These are phyloP conservation scores for Delichon dasypus DNA, from an alignment of 2,797 vertebrate species.

Conservation along the genomic window DNA sequence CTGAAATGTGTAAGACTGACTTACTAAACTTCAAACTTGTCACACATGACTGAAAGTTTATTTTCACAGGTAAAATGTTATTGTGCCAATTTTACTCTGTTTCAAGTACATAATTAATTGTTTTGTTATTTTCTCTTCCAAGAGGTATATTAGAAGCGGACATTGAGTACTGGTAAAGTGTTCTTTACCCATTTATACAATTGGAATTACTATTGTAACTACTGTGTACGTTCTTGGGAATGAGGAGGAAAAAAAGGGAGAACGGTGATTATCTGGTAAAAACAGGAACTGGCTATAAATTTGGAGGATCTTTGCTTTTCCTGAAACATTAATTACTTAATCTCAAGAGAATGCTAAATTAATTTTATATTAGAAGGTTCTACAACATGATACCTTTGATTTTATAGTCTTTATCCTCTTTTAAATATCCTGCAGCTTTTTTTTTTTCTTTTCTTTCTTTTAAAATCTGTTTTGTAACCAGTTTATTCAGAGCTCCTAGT, in stretches of 20 bases:
- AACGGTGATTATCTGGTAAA: slow-evolving; percentile 25
- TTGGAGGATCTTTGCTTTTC: slow-evolving; percentile 61
- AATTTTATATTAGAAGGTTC: slow-evolving; percentile 68
- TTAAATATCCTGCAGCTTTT: slow-evolving; percentile 39
- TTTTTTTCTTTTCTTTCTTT: not conserved
- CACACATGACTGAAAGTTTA: not conserved
- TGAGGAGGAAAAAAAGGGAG: not conserved
- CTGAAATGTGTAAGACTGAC: not conserved
- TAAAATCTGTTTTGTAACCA: slow-evolving; percentile 66
- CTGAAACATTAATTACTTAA: slow-evolving; percentile 65
- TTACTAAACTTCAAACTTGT: not conserved
- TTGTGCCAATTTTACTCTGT: not conserved
- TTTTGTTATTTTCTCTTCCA: not conserved
- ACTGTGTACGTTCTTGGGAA: not conserved
- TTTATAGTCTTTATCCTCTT: slow-evolving; percentile 66
- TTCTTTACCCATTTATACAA: not conserved
- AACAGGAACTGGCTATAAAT: slow-evolving; percentile 64
- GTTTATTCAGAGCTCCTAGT: slow-evolving; percentile 69
- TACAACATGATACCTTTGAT: slow-evolving; percentile 54
- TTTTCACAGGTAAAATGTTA: not conserved
- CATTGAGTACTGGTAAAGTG: not conserved
- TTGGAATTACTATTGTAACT: slow-evolving; percentile 8
- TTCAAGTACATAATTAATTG: not conserved
- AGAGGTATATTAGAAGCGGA: not conserved
- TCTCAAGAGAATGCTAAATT: slow-evolving; percentile 72